Evolutionary conservation across 2,888 invertebrate species (phyloP), one percentile per base, ranked within the genome.

Genomic region (Meiosimyza decipiens): DNA sequence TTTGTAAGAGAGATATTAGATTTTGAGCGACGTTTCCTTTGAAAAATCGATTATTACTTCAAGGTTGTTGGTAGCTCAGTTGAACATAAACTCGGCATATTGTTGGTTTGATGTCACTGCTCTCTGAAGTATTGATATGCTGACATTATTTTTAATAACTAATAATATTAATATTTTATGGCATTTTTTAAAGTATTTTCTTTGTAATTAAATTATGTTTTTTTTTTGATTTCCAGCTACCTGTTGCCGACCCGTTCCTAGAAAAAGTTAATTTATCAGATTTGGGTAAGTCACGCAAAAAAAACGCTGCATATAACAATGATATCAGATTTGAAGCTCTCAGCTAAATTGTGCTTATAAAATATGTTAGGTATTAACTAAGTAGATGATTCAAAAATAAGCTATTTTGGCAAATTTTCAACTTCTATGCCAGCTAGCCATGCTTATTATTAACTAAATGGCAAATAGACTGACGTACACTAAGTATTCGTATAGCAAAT

Each of bases 181-280:
- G 1, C 40, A 57, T 3, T 28, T 28, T 28, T 28, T 4, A 57
- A 57, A 57, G 28, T 18, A 40, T 40, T 57, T 57, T 28, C 1
- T 60, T 28, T 13, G 18, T 15, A 63, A 16, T 15, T 33, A n/a
- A 40, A n/a, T 49, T 9, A 22, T 57, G 5, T 64, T 40, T 9
- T 78, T 81, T 79, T 80, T 80, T 85, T 87, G 87, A 85, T 78
- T 91, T 92, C 71, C 91, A 96, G 96, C 89, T 96, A 83, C 96
- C 96, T 74, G 95, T 95, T 69, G 95, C 94, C 67, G 96, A 96
- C 88, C 96, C 96, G 63, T 96, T 96, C 88, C 87, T 96, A 89
- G 96, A 95, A 87, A 96, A 95, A 90, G 93, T 93, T 80, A 92
- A 91, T 84, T 88, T 92, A 79, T 91, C 92, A 66, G 93, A 94